Base-by-base conservation (phyloP, 2,797 vertebrate species). In the Artibeus lituratus region DNA sequence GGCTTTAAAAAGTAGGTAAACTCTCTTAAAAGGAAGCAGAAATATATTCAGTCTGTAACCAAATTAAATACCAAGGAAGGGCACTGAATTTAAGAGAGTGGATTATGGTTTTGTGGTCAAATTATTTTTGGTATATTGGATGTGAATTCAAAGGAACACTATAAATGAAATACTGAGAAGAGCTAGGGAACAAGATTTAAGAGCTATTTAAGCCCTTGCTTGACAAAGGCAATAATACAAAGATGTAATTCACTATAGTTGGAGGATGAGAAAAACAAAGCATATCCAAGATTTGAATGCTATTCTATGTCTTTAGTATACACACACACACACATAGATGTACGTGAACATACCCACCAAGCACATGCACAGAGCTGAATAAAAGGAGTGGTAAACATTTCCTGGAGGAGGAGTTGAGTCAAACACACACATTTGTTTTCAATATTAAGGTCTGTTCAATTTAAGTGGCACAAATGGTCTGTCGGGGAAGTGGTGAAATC, bases 111-210 rank as follows among this genome's bases (percentile, higher is more conserved):
- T 95, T 73, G 22, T 51, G 21, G 65, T 42, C 21, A 62, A 51
- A 77, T 91, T 80, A 82, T 90, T 97, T 87, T 55, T 93, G 83
- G 26, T 87, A 37, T 51, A 87, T 35, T 93, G 65, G 96, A 73
- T 85, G 19, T 85, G 69, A 93, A 76, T 90, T 95, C 26, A 74
- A 94, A 94, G 39, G 44, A 97, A 74, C 44, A 29, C 59, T 70
- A 32, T 93, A 85, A 86, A 89, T 57, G 78, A 77, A 95, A 80
- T 94, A 93, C 69, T n/a, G 22, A 91, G 80, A 94, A 67, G 11
- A 62, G 8, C 39, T 74, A 47, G 39, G 57, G n/a, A 57, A 59
- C 4, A 73, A 88, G 44, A 94, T 90, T 94, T 87, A 94, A 91
- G 29, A 94, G 32, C 24, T 57, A 39, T 19, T 35, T 62, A 94